A percentile compares a stretch with the other conserved stretches of the same genome.
Evolutionary conservation across 2,797 vertebrate genomes (phyloP).

Genomic region (Adrianichthys oophorus): DNA sequence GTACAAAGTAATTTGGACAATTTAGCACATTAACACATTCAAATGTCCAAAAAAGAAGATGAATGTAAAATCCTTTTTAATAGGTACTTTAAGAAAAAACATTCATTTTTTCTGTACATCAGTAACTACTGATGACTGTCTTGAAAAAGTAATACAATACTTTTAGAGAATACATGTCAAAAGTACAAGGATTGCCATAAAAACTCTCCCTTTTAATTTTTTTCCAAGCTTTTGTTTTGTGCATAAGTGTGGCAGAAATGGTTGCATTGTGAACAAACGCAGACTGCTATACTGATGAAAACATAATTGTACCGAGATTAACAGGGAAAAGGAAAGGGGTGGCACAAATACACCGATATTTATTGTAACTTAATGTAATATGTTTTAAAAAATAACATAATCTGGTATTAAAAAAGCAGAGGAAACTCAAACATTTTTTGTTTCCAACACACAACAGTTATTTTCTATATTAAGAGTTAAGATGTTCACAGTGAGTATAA

Average conservation of each 20-base stretch:
- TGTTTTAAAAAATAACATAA: slow-evolving; percentile 13
- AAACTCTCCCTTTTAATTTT: slow-evolving; percentile 2
- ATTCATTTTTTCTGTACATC: too few relatives aligned
- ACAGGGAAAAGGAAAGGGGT: slow-evolving; percentile 31
- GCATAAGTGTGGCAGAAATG: slow-evolving; percentile 17
- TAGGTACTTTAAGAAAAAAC: too few relatives aligned
- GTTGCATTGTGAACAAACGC: slow-evolving; percentile 38
- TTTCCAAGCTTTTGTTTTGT: slow-evolving; percentile 2
- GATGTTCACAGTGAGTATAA: slow-evolving; percentile 3
- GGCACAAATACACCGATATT: slow-evolving; percentile 29
- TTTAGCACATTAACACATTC: slow-evolving; percentile 27
- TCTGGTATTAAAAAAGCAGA: slow-evolving; percentile 11
- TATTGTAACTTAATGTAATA: slow-evolving; percentile 27
- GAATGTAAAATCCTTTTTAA: too few relatives aligned
- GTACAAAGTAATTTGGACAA: slow-evolving; percentile 1
- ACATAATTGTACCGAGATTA: slow-evolving; percentile 42
- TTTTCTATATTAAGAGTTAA: slow-evolving; percentile 24
- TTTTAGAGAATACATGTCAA: slow-evolving; percentile 6
- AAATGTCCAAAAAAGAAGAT: not conserved
- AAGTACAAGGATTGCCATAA: not conserved
- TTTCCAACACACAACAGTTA: slow-evolving; percentile 46
- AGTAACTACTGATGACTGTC: too few relatives aligned
- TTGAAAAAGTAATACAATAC: too few relatives aligned
- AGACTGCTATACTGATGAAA: slow-evolving; percentile 48
- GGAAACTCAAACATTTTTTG: slow-evolving; percentile 30